Percentiles rank a stretch among this genome's conserved stretches.
Conservation (phyloP, 2,888 invertebrate species). For the Arrhopalites spinosus region DNA sequence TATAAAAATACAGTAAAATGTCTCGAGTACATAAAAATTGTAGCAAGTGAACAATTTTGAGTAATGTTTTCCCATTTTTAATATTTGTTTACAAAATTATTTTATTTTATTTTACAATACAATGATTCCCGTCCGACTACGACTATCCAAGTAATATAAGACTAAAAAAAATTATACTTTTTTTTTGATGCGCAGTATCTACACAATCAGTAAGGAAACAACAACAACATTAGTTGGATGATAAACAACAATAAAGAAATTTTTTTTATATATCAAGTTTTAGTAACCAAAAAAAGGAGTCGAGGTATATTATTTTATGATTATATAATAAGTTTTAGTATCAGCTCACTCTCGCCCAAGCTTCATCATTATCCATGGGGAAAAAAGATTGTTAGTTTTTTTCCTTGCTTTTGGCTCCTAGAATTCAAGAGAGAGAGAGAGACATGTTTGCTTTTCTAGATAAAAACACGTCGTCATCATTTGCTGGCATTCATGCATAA, state of each 20-base stretch:
- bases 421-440: background rate
- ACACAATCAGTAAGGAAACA: constrained; percentile 35
- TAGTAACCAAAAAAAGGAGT: no score
- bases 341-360: background rate
- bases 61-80: no score
- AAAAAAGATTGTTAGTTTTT: background rate
- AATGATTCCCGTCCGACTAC: no score
- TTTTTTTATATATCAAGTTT: no score
- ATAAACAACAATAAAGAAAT: constrained; percentile 35
- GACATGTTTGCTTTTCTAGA: constrained; percentile 24
- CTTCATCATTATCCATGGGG: background rate
- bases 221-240: constrained; percentile 21
- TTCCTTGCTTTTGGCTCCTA: background rate
- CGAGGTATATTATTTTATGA: no score
- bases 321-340: background rate
- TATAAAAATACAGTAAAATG: no score
- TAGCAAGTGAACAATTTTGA: no score
- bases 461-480: constrained; percentile 23
- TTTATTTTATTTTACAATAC: no score
- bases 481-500: constrained; percentile 34
- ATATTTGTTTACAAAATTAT: no score
- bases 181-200: constrained; percentile 19
- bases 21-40: no score
- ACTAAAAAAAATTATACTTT: no score
- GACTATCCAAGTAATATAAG: no score